phyloP scores from a whole-genome alignment of 2,113 vertebrate genomes.

The Stegostoma tigrinum region DNA sequence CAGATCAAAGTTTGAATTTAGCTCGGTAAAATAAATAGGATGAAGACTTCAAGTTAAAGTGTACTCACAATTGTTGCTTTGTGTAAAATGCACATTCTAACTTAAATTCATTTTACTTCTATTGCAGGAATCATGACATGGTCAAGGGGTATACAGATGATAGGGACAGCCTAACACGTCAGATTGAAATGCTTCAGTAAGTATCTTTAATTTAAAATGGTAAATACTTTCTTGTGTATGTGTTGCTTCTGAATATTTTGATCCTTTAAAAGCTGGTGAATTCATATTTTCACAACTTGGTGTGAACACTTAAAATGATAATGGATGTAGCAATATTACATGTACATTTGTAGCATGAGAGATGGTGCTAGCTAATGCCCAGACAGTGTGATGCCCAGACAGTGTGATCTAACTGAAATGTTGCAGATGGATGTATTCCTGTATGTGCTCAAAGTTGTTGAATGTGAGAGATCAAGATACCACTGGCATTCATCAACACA shows the following conservation, averaged over 20 bases:
- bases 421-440: background rate
- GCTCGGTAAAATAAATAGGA: constrained; percentile 64
- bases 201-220: constrained; percentile 45
- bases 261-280: background rate
- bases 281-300: background rate
- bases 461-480: background rate
- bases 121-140: constrained; percentile 76
- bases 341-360: background rate
- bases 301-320: background rate
- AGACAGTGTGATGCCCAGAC: background rate
- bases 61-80: background rate
- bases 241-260: background rate
- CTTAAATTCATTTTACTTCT: constrained; percentile 32
- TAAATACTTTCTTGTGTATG: background rate
- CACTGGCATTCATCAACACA: background rate
- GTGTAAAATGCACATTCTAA: background rate
- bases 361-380: background rate
- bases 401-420: background rate
- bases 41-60: background rate
- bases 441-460: background rate
- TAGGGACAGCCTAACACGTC: constrained; percentile 76
- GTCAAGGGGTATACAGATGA: constrained; percentile 81
- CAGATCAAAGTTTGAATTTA: constrained; percentile 79
- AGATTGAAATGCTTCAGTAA: constrained; percentile 93
- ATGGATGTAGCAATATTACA: background rate